These are phyloP conservation scores for Meloe dianella DNA, from an alignment of 2,888 invertebrate species.

Conservation along the genomic window DNA sequence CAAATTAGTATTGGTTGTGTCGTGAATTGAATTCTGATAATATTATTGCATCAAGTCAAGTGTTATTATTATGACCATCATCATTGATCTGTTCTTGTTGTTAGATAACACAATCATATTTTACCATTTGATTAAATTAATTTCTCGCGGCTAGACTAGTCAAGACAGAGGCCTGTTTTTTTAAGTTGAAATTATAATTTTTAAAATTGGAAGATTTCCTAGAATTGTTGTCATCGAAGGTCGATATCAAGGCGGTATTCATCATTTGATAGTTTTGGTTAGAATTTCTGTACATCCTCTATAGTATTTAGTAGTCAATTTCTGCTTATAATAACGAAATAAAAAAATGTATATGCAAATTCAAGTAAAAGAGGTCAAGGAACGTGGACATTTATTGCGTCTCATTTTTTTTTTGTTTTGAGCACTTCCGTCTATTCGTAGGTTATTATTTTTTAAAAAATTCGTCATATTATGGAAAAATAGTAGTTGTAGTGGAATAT, in stretches of 20 bases:
- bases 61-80: neutral
- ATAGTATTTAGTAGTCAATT: neutral
- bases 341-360: constrained; percentile 4
- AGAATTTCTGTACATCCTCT: constrained; percentile 8
- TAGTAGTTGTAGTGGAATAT: neutral
- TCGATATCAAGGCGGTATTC: neutral
- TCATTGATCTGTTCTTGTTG: neutral
- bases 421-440: neutral
- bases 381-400: constrained; percentile 10
- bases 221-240: neutral
- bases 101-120: neutral
- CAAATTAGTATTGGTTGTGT: neutral
- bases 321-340: neutral
- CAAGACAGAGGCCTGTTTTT: too few species aligned
- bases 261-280: constrained; percentile 3
- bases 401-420: neutral
- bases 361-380: constrained; percentile 4
- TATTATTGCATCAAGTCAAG: neutral
- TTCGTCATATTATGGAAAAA: neutral
- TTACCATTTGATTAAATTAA: too few species aligned
- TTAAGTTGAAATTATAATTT: neutral
- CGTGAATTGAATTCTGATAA: constrained; percentile 9
- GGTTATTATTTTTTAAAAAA: neutral
- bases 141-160: too few species aligned
- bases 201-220: neutral